Evolutionary conservation across 2,113 vertebrate genomes (phyloP), one percentile per base, ranked within the genome.

Genomic region (Brachionichthys hirsutus): DNA sequence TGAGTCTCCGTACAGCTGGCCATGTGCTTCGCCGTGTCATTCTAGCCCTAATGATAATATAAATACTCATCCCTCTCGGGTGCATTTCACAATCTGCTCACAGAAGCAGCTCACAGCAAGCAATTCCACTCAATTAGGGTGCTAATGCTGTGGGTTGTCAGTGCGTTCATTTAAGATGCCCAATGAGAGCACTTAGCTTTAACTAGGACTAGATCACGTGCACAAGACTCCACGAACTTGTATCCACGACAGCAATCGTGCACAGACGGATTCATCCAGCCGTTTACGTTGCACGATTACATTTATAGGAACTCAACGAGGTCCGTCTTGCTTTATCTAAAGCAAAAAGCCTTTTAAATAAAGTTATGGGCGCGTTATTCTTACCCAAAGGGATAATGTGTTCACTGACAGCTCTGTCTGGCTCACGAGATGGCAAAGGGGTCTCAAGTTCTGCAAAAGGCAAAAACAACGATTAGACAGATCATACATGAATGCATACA

Each of bases 311-410:
- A 30, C 3, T 30, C 24, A 30, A 30, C 2, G 13, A 30, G 16
- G 34, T 48, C 34, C 2, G 35, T 7, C 13, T 45, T 9, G 17
- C 17, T 16, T 12, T 19, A 9, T 9, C 7, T 6, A 1, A 19
- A 12, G 4, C 10, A 19, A 9, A 38, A 12, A 9, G 9, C 36
- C 8, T 38, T 38, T 12, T 38, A 12, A 38, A 38, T 38, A 38
- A 38, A 38, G 6, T 5, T 12, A 38, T 30, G 8, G 24, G 8
- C 24, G 8, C 8, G 24, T 30, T 30, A 30, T 30, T 30, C 92
- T 18, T 90, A 99, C 97, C 97, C 79, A 99, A 85, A 62, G 97
- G 96, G 83, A 99, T 99, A 91, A 92, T 96, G 77, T 95, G 94
- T 44, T 98, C 95, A 6, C 89, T 93, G 90, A 96, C 93, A 59